Evolutionary conservation across 2,797 vertebrate species (phyloP), one percentile per base, ranked within the genome.

Genomic region (Pangasius mekongensis): DNA sequence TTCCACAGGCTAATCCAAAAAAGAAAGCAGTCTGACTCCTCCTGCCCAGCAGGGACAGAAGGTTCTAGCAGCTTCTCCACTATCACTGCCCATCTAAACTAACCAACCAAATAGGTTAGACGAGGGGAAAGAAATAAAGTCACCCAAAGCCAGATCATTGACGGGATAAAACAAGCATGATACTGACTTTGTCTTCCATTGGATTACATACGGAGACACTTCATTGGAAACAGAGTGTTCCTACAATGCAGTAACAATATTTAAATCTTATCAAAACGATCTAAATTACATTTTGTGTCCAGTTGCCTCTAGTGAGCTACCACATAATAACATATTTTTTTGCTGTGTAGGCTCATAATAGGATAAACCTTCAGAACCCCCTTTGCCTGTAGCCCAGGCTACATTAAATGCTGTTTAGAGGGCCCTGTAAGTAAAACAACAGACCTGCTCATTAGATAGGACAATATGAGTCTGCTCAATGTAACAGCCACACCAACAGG

Each of bases 21-120:
- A 86, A 85, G 78, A 89, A 78, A 80, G 88, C 88, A 54, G 66
- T 85, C 90, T 92, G 90, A 90, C 91, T 94, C 90, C 90, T 89
- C 88, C 83, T 22, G 27, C 84, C n/a, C 56, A 49, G 30, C 83
- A 87, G 82, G 74, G 91, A 92, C 92, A 85, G 89, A 91, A 90
- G 88, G 90, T 92, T 94, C 90, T 91, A 92, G 93, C 92, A 90
- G 92, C 91, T 91, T 91, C 92, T 91, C 77, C 73, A 69, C 39
- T n/a, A 8, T 89, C 86, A 88, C 47, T 85, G 64, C 73, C 85
- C 82, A 56, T 89, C 54, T 43, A 16, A 73, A 18, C 18, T 36
- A 8, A 54, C 16, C 58, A n/a, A 64, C 16, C 58, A n/a, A 64
- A 60, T 39, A n/a, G 22, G 16, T n/a, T 43, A 52, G 56, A 69